Base-by-base conservation (phyloP, 92 coral and sea anemone species). In the Micromussa lordhowensis region DNA sequence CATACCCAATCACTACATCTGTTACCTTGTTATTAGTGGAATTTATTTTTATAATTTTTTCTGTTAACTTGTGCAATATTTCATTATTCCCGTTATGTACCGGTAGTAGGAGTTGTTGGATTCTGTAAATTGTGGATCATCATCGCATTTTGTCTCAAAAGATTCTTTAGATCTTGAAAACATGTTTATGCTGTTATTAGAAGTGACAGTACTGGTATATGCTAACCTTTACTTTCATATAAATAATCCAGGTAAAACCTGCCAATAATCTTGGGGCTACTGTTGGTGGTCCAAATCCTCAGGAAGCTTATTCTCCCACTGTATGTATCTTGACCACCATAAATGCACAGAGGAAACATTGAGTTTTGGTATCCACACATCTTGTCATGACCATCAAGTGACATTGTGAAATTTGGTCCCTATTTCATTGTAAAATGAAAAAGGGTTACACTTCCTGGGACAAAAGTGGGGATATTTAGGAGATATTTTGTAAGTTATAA, bases 301-400 rank as follows among this genome's bases (percentile, higher is more conserved):
- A 94, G 78, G 82, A 94, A 94, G 28, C 81, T 78, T 26, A 94
- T 92, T 64, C 90, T 84, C 48, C 89, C 84, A 73, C 93, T 54
- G 59, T 54, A 54, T 94, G 84, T 57, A 94, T 92, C 93, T 80
- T 86, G 91, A 48, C 78, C 91, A 48, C 95, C 95, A 93, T 92
- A 92, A 26, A 92, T 94, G 53, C 92, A 88, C 26, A 92, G 82
- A 51, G 93, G 95, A 89, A 94, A 94, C 85, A 85, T 92, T 59
- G 92, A 86, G 35, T 92, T 94, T 83, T 94, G 98, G 81, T 88
- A 92, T 34, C 95, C 98, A 78, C 98, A 92, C 82, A 90, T 68
- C 81, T 94, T 94, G 85, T 94, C 92, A 79, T 94, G 95, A 76
- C 95, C 97, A 77, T 91, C 92, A 15, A 88, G 85, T n/a, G 92